Conservation (phyloP, 2,888 invertebrate species). For the Rhagophthalmus giganteus region DNA sequence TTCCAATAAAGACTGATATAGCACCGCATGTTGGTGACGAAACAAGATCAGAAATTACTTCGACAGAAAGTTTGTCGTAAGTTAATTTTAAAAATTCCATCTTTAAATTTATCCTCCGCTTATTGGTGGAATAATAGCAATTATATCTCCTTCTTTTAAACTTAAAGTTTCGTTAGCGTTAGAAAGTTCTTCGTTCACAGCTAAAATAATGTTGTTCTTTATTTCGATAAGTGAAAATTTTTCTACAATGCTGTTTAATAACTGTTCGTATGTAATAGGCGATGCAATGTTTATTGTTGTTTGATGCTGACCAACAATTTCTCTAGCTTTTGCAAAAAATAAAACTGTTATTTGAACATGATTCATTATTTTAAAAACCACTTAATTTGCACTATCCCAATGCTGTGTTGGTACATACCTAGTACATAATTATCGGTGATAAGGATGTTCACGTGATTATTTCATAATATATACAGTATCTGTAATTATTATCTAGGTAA, state of each 20-base stretch:
- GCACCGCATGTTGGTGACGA: constrained; percentile 80
- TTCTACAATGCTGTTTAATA: constrained; percentile 64
- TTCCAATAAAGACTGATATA: constrained; percentile 86
- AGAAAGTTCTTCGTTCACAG: constrained; percentile 82
- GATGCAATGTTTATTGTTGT: constrained; percentile 59
- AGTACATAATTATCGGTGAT: too few species aligned
- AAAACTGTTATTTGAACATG: constrained; percentile 47
- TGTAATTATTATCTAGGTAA: too few species aligned
- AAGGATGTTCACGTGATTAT: too few species aligned
- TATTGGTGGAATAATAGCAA: constrained; percentile 92
- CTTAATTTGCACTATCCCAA: too few species aligned
- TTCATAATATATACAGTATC: too few species aligned
- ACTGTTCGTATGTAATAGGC: constrained; percentile 60
- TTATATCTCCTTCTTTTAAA: constrained; percentile 72
- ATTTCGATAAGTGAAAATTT: constrained; percentile 69
- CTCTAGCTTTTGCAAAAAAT: constrained; percentile 90
- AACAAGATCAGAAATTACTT: constrained; percentile 68
- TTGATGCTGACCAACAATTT: constrained; percentile 70
- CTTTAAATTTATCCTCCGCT: constrained; percentile 75
- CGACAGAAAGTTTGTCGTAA: constrained; percentile 67
- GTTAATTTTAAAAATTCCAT: constrained; percentile 76
- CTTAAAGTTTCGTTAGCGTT: constrained; percentile 56
- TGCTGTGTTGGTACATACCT: too few species aligned
- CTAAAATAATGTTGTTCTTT: constrained; percentile 72
- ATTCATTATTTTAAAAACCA: too few species aligned